phyloP scores from a whole-genome alignment of 2,113 vertebrate species.

The Archocentrus centrarchus region DNA sequence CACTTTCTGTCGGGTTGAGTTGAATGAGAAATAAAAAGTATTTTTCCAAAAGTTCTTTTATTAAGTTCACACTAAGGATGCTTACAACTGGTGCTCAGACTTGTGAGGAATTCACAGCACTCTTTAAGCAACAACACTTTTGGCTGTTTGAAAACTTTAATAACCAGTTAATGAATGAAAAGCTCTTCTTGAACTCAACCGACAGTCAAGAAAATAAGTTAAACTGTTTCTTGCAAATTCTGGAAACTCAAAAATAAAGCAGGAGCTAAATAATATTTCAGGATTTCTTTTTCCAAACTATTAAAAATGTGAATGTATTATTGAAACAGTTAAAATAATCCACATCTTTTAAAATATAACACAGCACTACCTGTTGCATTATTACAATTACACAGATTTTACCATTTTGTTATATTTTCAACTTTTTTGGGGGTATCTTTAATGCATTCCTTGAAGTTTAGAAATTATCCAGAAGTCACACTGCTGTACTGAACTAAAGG shows the following conservation, averaged over 20 bases:
- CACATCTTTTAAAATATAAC: slow-evolving; percentile 1
- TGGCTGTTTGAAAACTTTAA: background rate
- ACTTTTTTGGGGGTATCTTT: slow-evolving; percentile 5
- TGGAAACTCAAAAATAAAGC: background rate
- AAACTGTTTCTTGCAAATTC: background rate
- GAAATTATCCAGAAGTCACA: slow-evolving; percentile 26
- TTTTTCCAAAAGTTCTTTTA: slow-evolving; percentile 43
- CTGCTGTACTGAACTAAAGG: slow-evolving; percentile 14
- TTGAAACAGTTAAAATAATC: slow-evolving; percentile 34
- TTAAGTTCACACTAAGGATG: slow-evolving; percentile 27
- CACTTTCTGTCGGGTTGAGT: slow-evolving; percentile 6
- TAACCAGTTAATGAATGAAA: background rate
- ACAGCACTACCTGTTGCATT: slow-evolving; percentile 29
- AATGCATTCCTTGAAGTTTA: slow-evolving; percentile 40
- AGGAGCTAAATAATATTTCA: too few species aligned
- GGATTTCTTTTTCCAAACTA: background rate
- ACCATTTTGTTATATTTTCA: slow-evolving; percentile 32
- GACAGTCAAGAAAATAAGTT: background rate
- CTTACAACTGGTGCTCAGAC: slow-evolving; percentile 13
- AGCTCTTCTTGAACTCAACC: background rate
- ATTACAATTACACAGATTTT: slow-evolving; percentile 10
- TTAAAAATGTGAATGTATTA: slow-evolving; percentile 28
- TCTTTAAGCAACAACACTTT: background rate
- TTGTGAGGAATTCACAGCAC: background rate
- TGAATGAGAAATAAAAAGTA: slow-evolving; percentile 3